phyloP scores from a whole-genome alignment of 2,113 vertebrate species.

The Hirundichthys speculiger region DNA sequence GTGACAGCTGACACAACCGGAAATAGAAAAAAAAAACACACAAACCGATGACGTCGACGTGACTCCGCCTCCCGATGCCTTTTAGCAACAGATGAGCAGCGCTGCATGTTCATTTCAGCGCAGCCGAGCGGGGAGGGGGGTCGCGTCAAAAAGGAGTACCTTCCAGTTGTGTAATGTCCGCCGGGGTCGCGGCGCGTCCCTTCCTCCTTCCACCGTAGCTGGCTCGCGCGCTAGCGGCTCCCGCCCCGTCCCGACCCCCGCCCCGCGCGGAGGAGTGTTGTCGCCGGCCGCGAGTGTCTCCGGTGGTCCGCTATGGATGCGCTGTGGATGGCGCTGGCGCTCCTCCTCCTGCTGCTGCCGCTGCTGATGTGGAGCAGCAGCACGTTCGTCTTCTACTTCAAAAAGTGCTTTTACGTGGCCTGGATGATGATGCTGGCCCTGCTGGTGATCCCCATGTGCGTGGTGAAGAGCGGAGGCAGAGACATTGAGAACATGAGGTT shows the following conservation, averaged over 20 bases:
- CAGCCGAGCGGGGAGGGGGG: background rate
- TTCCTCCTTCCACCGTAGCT: slow-evolving; percentile 22
- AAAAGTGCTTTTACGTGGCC: slow-evolving; percentile 85
- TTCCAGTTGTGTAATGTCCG: slow-evolving; percentile 46
- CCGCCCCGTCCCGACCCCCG: background rate
- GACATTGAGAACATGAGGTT: slow-evolving; percentile 93
- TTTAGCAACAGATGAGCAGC: slow-evolving; percentile 74
- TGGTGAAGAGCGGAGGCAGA: slow-evolving; percentile 89
- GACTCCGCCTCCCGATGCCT: slow-evolving; percentile 69
- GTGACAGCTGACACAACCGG: slow-evolving; percentile 55
- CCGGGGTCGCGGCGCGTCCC: slow-evolving; percentile 24
- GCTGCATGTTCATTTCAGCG: slow-evolving; percentile 42
- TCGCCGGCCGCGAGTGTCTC: slow-evolving; percentile 42
- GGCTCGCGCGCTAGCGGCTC: slow-evolving; percentile 42
- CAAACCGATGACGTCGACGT: slow-evolving; percentile 53
- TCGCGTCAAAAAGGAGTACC: background rate
- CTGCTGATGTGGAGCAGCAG: slow-evolving; percentile 84
- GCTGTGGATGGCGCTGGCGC: slow-evolving; percentile 78
- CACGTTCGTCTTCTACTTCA: slow-evolving; percentile 85
- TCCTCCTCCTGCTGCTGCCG: slow-evolving; percentile 78
- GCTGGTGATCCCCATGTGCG: slow-evolving; percentile 79
- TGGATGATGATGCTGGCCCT: slow-evolving; percentile 84
- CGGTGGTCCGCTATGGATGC: slow-evolving; percentile 71
- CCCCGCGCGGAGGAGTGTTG: slow-evolving; percentile 27
- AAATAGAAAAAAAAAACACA: slow-evolving; percentile 43